A percentile compares a stretch with the other conserved stretches of the same genome.
Evolutionary conservation across 2,113 vertebrate genomes (phyloP).

Genomic region (Labeo catla): DNA sequence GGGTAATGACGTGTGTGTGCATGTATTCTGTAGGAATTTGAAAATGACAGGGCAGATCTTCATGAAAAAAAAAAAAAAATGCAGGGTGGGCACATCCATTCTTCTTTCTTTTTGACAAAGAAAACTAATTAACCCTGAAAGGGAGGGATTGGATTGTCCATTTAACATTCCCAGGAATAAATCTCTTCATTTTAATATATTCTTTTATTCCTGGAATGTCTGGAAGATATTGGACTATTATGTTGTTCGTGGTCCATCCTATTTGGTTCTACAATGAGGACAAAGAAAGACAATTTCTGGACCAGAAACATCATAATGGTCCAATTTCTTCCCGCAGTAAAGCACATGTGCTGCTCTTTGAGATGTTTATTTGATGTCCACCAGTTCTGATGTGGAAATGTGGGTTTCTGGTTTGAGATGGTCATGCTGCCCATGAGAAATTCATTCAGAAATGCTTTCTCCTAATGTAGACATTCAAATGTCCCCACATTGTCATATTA

Average conservation of each 20-base stretch:
- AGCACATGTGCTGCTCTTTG: slow-evolving; percentile 18
- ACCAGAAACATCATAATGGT: slow-evolving; percentile 24
- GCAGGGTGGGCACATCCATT: slow-evolving; percentile 63
- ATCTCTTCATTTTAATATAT: slow-evolving; percentile 10
- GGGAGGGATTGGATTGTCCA: slow-evolving; percentile 61
- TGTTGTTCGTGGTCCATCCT: background rate
- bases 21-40: slow-evolving; percentile 29
- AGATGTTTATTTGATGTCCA: slow-evolving; percentile 23
- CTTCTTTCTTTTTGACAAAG: slow-evolving; percentile 68
- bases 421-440: background rate
- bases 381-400: slow-evolving; percentile 27
- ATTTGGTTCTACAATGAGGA: slow-evolving; percentile 17
- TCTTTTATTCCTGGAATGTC: slow-evolving; percentile 9
- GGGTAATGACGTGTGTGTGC: background rate
- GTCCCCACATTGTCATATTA: background rate
- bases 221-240: background rate
- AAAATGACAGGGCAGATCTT: slow-evolving; percentile 52
- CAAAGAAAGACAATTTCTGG: slow-evolving; percentile 15
- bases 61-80: slow-evolving; percentile 51
- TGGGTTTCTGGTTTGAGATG: slow-evolving; percentile 18
- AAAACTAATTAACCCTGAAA: slow-evolving; percentile 70
- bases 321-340: slow-evolving; percentile 11
- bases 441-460: slow-evolving; percentile 3
- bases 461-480: background rate
- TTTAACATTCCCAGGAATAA: slow-evolving; percentile 45